A percentile compares a stretch with the other conserved stretches of the same genome.
These are phyloP conservation scores for Pica pica DNA, from an alignment of 2,113 vertebrate genomes.

Conservation along the genomic window DNA sequence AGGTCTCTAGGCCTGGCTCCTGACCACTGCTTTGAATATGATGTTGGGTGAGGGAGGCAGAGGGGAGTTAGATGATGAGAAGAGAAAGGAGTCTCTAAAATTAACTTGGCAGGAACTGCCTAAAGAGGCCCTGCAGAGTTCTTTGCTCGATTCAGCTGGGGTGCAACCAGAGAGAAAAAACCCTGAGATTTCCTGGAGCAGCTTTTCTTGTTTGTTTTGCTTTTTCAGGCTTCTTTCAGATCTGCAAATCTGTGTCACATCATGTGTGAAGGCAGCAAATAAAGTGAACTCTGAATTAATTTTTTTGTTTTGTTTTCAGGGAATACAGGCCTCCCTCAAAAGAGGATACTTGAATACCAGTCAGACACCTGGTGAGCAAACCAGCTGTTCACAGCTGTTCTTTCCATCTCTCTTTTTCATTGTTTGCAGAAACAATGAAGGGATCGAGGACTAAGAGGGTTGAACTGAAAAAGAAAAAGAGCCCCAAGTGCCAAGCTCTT, in stretches of 20 bases:
- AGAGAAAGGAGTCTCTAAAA: neutral
- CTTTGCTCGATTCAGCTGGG: neutral
- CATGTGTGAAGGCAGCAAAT: neutral
- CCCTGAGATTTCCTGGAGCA: neutral
- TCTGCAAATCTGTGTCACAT: neutral
- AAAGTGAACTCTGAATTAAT: neutral
- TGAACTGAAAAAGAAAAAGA: conserved; percentile 27
- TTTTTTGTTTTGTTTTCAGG: neutral
- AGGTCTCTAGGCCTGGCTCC: neutral
- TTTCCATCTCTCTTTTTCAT: conserved; percentile 59
- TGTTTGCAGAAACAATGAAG: conserved; percentile 66
- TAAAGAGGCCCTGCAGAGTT: neutral
- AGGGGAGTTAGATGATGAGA: neutral
- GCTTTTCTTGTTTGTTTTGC: neutral
- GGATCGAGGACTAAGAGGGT: conserved; percentile 41
- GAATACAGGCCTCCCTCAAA: neutral
- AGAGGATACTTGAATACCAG: neutral
- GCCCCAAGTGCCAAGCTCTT: conserved; percentile 50
- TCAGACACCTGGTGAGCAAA: conserved; percentile 31
- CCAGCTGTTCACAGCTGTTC: conserved; percentile 44
- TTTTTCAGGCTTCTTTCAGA: neutral
- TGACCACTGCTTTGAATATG: neutral
- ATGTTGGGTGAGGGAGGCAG: neutral
- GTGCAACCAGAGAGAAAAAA: neutral
- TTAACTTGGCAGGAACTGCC: neutral